Evolutionary conservation across 2,113 vertebrate species (phyloP), one percentile per base, ranked within the genome.

Genomic region (Aix galericulata): DNA sequence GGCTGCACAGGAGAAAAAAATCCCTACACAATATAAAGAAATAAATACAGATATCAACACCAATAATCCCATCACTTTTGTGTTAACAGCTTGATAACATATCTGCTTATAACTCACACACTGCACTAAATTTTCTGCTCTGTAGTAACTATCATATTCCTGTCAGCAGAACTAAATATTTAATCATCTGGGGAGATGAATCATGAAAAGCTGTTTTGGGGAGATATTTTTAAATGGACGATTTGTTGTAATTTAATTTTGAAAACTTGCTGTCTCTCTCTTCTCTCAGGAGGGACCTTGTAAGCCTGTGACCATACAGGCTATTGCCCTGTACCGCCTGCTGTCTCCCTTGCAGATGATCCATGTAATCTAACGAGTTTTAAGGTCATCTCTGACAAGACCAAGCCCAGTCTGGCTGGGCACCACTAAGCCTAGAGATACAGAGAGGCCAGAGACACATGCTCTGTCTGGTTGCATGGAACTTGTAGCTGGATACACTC

Each of bases 141-240:
- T 95, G 27, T 82, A 79, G 89, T 93, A 89, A 76, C 86, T 58
- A 95, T 31, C 74, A 82, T 75, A 88, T 92, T 40, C 66, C 73
- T 96, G 68, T 95, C 91, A 95, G 90, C 64, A 92, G 52, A 94
- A 89, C 56, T 62, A 95, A 97, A 88, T 86, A 92, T 93, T 96
- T 93, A 95, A 91, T 95, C 60, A 95, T 93, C 93, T 80, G 64
- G 91, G 88, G 78, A 84, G 80, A 94, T 89, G 64, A 94, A 82
- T 93, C 82, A 95, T 34, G 69, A 86, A 91, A 85, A 88, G 60
- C 82, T 94, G 88, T 89, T 93, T 94, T 46, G 68, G 91, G 79
- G 53, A 94, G 91, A 94, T 84, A 75, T 88, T 89, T 74, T 55
- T 92, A 86, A 94, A 81, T 1, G 67, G 88, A 78, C 93, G 62